A percentile compares a stretch with the other conserved stretches of the same genome.
Evolutionary conservation across 2,888 invertebrate species (phyloP).

Genomic region (Drosophila yooni): DNA sequence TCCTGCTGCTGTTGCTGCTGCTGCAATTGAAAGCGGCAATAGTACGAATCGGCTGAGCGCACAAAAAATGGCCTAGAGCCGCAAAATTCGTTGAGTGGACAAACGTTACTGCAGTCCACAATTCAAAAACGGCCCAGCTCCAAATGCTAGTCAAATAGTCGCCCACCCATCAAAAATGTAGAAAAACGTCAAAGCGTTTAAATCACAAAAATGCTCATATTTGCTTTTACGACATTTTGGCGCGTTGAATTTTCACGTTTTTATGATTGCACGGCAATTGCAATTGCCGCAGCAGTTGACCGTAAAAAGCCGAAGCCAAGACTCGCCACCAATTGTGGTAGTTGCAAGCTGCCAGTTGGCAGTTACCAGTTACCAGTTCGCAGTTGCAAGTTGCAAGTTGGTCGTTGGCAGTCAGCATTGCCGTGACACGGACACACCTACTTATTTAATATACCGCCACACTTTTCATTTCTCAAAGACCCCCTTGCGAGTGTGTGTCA

Average conservation of each 20-base stretch:
- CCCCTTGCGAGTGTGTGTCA: slow-evolving; percentile 42
- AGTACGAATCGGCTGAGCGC: slow-evolving; percentile 56
- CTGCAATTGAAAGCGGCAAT: slow-evolving; percentile 25
- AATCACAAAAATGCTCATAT: slow-evolving; percentile 71
- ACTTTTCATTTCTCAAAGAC: slow-evolving; percentile 67
- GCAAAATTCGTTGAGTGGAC: slow-evolving; percentile 36
- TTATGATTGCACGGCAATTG: slow-evolving; percentile 56
- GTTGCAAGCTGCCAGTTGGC: slow-evolving; percentile 18
- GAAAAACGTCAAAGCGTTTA: slow-evolving; percentile 60
- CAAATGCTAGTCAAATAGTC: slow-evolving; percentile 19
- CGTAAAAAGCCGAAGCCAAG: slow-evolving; percentile 5
- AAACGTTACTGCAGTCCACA: slow-evolving; percentile 72
- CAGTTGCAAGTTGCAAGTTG: slow-evolving; percentile 24
- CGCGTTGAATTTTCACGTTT: slow-evolving; percentile 53
- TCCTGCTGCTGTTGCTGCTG: background rate
- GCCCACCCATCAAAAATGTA: background rate
- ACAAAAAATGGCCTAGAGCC: slow-evolving; percentile 36
- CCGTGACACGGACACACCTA: slow-evolving; percentile 65
- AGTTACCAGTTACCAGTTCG: slow-evolving; percentile 17
- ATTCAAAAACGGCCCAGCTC: slow-evolving; percentile 49
- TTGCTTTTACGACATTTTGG: slow-evolving; percentile 72
- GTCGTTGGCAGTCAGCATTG: slow-evolving; percentile 50
- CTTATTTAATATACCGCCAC: slow-evolving; percentile 78
- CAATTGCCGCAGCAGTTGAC: slow-evolving; percentile 45
- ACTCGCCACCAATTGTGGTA: background rate